A percentile compares a stretch with the other conserved stretches of the same genome.
These are phyloP conservation scores for Danionella cerebrum DNA, from an alignment of 2,113 vertebrate species.

Conservation along the genomic window DNA sequence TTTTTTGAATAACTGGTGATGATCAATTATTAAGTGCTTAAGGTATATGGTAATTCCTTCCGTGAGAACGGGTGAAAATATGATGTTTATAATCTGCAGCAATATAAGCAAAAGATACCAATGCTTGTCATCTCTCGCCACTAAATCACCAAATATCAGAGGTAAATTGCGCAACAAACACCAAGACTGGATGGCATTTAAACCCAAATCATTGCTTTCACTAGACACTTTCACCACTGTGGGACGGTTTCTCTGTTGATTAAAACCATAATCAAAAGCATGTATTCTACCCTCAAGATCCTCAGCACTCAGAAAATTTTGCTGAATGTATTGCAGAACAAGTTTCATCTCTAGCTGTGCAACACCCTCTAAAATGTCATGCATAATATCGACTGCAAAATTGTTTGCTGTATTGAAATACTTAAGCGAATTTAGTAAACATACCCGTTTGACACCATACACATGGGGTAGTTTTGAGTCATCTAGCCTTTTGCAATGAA, in stretches of 20 bases:
- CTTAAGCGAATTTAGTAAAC: conserved; percentile 20
- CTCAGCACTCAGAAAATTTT: conserved; percentile 4
- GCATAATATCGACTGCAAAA: conserved; percentile 34
- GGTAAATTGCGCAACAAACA: not conserved
- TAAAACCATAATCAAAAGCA: not conserved
- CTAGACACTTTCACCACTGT: not conserved
- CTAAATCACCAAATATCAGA: conserved; percentile 2
- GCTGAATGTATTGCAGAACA: conserved; percentile 27
- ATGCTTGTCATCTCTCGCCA: not conserved
- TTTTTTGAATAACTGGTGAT: not conserved
- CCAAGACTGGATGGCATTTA: not conserved
- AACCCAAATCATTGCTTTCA: not conserved
- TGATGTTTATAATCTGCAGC: not conserved
- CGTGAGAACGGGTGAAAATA: not conserved
- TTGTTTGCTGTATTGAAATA: conserved; percentile 35
- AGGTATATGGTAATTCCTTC: not conserved
- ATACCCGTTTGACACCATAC: conserved; percentile 29
- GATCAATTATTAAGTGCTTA: not conserved
- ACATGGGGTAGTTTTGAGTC: conserved; percentile 11
- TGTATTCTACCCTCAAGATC: not conserved
- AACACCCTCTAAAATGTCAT: conserved; percentile 35
- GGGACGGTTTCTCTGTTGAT: not conserved
- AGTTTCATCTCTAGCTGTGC: conserved; percentile 35
- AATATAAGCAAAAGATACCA: not conserved
- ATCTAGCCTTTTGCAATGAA: conserved; percentile 16